phyloP scores from a whole-genome alignment of 2,797 vertebrate species.

The Acridotheres tristis region DNA sequence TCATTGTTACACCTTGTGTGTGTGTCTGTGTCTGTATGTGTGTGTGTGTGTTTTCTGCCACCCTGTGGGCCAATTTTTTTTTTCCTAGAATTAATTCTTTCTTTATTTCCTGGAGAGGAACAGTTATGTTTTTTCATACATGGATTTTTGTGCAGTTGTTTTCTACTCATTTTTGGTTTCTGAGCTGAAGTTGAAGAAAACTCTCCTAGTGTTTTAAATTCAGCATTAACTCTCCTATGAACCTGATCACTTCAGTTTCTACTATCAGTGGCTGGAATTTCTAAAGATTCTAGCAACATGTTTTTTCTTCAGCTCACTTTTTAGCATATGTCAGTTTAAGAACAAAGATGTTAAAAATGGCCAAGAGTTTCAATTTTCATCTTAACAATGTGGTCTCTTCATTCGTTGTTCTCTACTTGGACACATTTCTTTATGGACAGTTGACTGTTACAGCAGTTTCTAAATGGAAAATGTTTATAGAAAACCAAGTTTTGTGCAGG shows the following conservation, averaged over 20 bases:
- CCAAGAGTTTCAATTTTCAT: neutral
- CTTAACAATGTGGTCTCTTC: neutral
- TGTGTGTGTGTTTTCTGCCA: conserved; percentile 4
- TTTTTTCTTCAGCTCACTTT: neutral
- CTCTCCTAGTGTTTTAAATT: neutral
- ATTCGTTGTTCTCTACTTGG: neutral
- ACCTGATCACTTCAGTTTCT: neutral
- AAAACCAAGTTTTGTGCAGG: neutral
- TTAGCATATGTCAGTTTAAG: neutral
- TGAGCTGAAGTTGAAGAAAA: neutral
- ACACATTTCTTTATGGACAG: neutral
- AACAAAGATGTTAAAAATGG: neutral
- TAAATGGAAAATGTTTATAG: neutral
- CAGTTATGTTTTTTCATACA: neutral
- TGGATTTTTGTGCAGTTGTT: neutral
- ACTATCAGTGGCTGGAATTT: neutral
- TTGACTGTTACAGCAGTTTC: neutral
- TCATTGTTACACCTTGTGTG: neutral
- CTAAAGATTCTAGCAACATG: neutral
- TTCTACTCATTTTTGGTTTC: neutral
- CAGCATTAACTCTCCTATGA: neutral
- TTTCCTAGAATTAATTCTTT: neutral
- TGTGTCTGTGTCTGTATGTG: neutral
- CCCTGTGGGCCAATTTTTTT: neutral
- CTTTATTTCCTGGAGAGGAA: neutral